Conservation (phyloP, 2,797 vertebrate genomes). For the Ctenosaura bakeri region DNA sequence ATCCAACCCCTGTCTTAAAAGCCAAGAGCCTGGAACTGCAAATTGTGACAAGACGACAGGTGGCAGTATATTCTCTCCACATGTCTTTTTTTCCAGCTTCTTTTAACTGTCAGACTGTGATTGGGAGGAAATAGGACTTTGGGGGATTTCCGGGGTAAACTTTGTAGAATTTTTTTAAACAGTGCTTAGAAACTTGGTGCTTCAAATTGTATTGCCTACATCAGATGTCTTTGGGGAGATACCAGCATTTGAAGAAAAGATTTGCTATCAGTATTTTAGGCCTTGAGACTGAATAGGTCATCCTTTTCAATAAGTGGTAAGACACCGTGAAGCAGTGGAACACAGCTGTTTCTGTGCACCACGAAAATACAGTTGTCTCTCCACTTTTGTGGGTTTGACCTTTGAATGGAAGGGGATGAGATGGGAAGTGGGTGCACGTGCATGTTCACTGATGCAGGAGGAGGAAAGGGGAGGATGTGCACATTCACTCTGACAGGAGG, state of each 20-base stretch:
- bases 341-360: not conserved
- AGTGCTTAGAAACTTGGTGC: not conserved
- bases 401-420: too few species aligned
- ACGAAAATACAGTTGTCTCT: too few species aligned
- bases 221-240: not conserved
- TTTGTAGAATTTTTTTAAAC: not conserved
- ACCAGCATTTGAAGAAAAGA: not conserved
- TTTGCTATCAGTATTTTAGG: not conserved
- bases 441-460: too few species aligned
- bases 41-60: not conserved
- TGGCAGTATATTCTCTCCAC: not conserved
- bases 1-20: not conserved
- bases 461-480: too few species aligned
- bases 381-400: too few species aligned
- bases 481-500: too few species aligned
- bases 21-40: not conserved
- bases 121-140: not conserved
- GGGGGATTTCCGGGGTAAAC: not conserved
- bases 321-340: not conserved
- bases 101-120: too few species aligned
- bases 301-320: not conserved
- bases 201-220: not conserved
- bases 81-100: not conserved
- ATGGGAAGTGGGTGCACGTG: too few species aligned
- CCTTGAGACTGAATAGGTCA: not conserved